Conservation (phyloP, 2,888 invertebrate species). For the Stenoptilia bipunctidactyla region DNA sequence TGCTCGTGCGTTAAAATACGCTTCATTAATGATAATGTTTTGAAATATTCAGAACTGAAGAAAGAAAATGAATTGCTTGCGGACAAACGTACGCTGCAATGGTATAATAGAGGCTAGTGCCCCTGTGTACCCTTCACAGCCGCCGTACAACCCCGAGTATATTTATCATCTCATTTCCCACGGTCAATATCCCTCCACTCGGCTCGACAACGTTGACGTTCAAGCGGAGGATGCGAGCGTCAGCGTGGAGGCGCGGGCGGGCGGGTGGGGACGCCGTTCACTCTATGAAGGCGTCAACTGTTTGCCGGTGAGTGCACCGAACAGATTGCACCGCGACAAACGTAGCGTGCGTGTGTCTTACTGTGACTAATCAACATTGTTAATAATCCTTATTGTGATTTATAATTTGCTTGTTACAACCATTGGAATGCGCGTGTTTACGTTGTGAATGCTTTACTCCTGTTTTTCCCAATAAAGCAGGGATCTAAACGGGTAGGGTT, state of each 20-base stretch:
- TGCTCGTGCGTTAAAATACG: no score
- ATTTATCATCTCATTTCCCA: conserved; percentile 20
- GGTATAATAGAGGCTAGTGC: conserved; percentile 34
- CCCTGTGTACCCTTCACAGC: conserved; percentile 38
- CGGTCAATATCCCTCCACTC: neutral
- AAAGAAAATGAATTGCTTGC: conserved; percentile 46
- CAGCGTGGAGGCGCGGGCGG: conserved; percentile 24
- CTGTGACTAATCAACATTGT: conserved; percentile 5
- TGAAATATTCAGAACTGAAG: conserved; percentile 5
- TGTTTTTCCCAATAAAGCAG: conserved; percentile 33
- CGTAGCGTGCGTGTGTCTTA: conserved; percentile 21
- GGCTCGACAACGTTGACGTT: conserved; percentile 26
- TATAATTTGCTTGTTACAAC: conserved; percentile 5
- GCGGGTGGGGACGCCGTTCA: conserved; percentile 38
- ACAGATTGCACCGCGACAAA: conserved; percentile 36
- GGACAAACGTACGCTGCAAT: no score
- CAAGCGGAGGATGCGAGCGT: conserved; percentile 26
- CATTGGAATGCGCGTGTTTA: conserved; percentile 13
- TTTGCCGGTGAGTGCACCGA: conserved; percentile 52
- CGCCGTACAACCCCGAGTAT: conserved; percentile 55
- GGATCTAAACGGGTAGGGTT: conserved; percentile 49
- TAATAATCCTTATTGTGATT: conserved; percentile 10
- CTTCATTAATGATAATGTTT: neutral
- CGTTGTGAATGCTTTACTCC: conserved; percentile 18
- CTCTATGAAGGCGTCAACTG: conserved; percentile 63